Evolutionary conservation across 2,797 vertebrate genomes (phyloP), one percentile per base, ranked within the genome.

Genomic region (Acrocephalus scirpaceus): DNA sequence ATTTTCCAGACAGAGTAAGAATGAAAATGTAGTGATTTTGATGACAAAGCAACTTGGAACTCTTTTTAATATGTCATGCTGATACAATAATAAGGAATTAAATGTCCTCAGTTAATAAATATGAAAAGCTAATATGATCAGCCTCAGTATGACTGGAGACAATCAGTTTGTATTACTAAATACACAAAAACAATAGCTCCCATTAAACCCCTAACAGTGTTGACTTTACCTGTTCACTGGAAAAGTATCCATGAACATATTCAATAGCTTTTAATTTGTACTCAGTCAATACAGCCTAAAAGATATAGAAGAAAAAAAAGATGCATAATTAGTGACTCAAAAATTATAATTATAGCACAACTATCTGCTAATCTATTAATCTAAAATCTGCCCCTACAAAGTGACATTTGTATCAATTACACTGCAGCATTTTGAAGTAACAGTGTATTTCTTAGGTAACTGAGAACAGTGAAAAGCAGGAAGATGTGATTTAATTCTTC

Each of bases 231-330:
- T 99, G 99, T 92, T 99, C 99, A 96, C 99, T 99, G 88, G 99
- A 99, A 96, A 99, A 99, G 98, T 99, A 99, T 69, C 99, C 99
- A 94, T 99, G 99, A 90, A 99, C 99, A 96, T 99, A 99, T 91
- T 99, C 99, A 93, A 99, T 99, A 50, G 99, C 99, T 98, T 99
- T 99, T 96, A 99, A 97, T 93, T 99, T 98, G 95, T 99, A 99
- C 75, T 99, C 99, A 56, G 99, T 99, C 97, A 99, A 96, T 96
- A 99, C 99, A 95, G 99, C 99, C 99, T 99, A 94, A 75, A 95
- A 97, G 93, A 95, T 27, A 94, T 0, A 92, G 11, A 3, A 30
- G 53, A 56, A 32, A 62, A 62, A 69, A 76, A 66, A 86, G 27
- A 50, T 5, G 29, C 32, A 75, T 29, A 66, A 65, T 94, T 77